Evolutionary conservation across 2,888 invertebrate genomes (phyloP), one percentile per base, ranked within the genome.

Genomic region (Platycheirus albimanus): DNA sequence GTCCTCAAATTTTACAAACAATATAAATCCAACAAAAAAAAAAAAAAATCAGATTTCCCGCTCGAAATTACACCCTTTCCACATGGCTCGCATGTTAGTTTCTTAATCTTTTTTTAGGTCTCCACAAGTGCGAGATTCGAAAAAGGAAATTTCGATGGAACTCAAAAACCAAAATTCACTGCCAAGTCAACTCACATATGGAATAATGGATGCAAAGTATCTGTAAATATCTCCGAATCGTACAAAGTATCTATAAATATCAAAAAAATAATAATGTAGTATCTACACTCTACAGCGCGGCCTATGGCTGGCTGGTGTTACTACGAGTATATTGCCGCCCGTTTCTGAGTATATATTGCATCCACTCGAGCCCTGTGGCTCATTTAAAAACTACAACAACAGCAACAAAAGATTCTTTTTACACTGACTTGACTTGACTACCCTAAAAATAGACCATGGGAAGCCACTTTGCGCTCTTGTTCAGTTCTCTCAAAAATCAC

Each of bases 401-500:
- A 41, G 41, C 28, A 43, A 58, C 54, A 58, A 54, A 58, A 45
- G 38, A 11, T 33, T 63, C 58, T 36, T 47, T 30, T 8, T 30
- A 49, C 47, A 36, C 33, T 56, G 51, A 38, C 41, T 56, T 30
- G n/a, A 61, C 77, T 69, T 56, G 51, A 38, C 41, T 56, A 30
- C 15, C 67, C 77, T 69, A 83, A 69, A 83, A 83, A 83, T 83
- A 83, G 78, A 83, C 67, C 78, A 78, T 83, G 83, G 83, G 78
- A 83, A 83, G 83, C 71, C 83, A 83, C 83, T 83, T 83, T 78
- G 78, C 83, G 83, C 83, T 83, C 81, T 83, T 72, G 67, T 77
- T 77, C 54, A 38, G 66, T 72, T 56, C 83, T 83, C 63, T 28
- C 54, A 69, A 63, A 19, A 66, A 30, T n/a, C n/a, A n/a, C n/a